Evolutionary conservation across 1,140 invertebrate genomes (phyloP), one percentile per base, ranked within the genome.

Genomic region (Micrasema longulum): DNA sequence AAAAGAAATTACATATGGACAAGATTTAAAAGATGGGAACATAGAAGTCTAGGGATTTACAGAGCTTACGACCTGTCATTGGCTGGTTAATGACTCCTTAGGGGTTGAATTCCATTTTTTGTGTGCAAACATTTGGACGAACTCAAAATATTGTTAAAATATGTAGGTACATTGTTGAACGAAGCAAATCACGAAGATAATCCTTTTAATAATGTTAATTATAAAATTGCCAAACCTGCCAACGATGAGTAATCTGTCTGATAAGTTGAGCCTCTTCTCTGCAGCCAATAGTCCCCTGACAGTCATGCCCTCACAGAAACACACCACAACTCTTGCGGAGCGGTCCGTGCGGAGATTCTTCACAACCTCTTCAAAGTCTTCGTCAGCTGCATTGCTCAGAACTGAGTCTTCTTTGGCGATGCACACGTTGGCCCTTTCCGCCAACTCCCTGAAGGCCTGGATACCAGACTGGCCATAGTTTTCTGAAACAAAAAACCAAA

Each of bases 381-480:
- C 83, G 41, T 89, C 86, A 23, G 88, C 84, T 1, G 90, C 89
- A 55, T 89, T 89, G 72, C 88, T 89, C 3, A 90, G 80, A 12
- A 93, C 87, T 0, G 87, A 88, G 76, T 91, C 90, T 74, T 90
- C 87, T 62, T 89, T 86, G 4, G 92, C 92, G 18, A 94, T 90
- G 80, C 93, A 95, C 43, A 94, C 88, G 20, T 89, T 88, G n/a
- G 84, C 87, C 66, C 87, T 79, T 72, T 89, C 89, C 6, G 90
- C 91, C 70, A 90, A 78, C 76, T 90, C 88, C 22, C 89, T 86
- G 82, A 95, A 93, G 26, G 88, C 89, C 77, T 92, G 89, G 77
- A 94, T 93, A n/a, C 93, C 93, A 66, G 91, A 91, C 74, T 91
- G 89, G 0, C 93, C 93, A 80, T 95, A 95, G 81, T 91, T 94